Evolutionary conservation across 2,113 vertebrate genomes (phyloP), one percentile per base, ranked within the genome.

Genomic region (Ginglymostoma cirratum): DNA sequence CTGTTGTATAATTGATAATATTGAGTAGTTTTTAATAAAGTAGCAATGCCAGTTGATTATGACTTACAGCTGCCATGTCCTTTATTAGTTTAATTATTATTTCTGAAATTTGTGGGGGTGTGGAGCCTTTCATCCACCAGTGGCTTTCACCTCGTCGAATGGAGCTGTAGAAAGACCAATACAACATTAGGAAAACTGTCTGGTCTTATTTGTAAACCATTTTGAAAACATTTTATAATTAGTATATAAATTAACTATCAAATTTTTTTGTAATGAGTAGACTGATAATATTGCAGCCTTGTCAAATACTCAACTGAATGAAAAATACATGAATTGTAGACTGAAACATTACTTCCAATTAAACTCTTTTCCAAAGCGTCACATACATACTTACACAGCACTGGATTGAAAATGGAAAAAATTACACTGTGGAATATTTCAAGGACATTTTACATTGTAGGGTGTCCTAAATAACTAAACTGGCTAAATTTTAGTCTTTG

Each of bases 71-170:
- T 95, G 99, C 99, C 99, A 99, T 99, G 97, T 99, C 99, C 97
- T 99, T 99, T 95, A 99, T 98, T 96, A 99, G 98, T 96, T 99
- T 99, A 97, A 99, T 99, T 97, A 99, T 99, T 97, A 99, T 99
- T 97, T 99, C 99, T 92, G 99, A 98, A 96, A 99, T 99, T 97
- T 99, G 99, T 1, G 99, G 98, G 96, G 99, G 99, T 66, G 99
- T 99, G 95, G 99, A 99, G 94, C 99, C 99, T 96, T 99, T 99
- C 99, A 99, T 99, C 99, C 99, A 99, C 99, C 99, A 99, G 96
- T 99, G 99, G 97, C 99, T 99, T 98, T 99, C 99, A 90, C 99
- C 99, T 97, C 99, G 98, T 55, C 99, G 98, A 96, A 99, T 98
- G 89, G 99, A 99, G 97, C 99, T 99, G 97, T 89, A 96, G 7